Conservation (phyloP, 2,113 vertebrate species). For the Poeciliopsis turrubarensis region DNA sequence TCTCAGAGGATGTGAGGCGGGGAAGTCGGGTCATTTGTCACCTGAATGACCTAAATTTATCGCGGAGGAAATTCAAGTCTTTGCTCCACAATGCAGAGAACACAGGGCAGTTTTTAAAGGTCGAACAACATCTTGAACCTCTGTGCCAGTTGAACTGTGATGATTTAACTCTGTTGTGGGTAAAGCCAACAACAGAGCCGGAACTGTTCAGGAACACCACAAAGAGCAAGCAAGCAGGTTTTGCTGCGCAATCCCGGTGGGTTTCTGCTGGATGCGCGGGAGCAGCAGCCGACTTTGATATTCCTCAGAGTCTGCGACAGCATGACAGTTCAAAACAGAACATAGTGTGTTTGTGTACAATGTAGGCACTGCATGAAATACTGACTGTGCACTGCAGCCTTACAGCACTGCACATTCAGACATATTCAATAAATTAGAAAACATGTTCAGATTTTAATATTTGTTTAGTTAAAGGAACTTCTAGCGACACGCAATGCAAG, state of each 20-base stretch:
- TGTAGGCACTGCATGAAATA: neutral
- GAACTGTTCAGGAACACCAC: slow-evolving; percentile 50
- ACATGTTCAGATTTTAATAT: too few species aligned
- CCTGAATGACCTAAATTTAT: slow-evolving; percentile 24
- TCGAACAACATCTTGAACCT: slow-evolving; percentile 25
- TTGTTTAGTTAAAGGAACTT: too few species aligned
- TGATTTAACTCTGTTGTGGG: neutral
- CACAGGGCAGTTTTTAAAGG: slow-evolving; percentile 32
- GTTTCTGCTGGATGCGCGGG: neutral
- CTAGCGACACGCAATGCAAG: too few species aligned
- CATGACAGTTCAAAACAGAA: neutral
- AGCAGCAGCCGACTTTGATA: neutral
- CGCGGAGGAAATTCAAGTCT: slow-evolving; percentile 40
- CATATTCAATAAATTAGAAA: too few species aligned
- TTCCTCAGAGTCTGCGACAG: neutral
- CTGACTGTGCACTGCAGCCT: neutral
- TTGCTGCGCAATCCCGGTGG: slow-evolving; percentile 36
- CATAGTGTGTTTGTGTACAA: slow-evolving; percentile 7
- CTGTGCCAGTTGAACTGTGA: neutral
- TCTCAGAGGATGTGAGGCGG: slow-evolving; percentile 35
- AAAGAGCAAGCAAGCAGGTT: slow-evolving; percentile 42
- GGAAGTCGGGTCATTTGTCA: slow-evolving; percentile 33
- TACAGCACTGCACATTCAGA: neutral
- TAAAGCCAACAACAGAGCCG: slow-evolving; percentile 17
- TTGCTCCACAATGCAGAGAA: slow-evolving; percentile 35